Percentiles rank a stretch among this genome's conserved stretches.
Conservation (phyloP, 1,140 invertebrate species). For the Diorhabda elongata region DNA sequence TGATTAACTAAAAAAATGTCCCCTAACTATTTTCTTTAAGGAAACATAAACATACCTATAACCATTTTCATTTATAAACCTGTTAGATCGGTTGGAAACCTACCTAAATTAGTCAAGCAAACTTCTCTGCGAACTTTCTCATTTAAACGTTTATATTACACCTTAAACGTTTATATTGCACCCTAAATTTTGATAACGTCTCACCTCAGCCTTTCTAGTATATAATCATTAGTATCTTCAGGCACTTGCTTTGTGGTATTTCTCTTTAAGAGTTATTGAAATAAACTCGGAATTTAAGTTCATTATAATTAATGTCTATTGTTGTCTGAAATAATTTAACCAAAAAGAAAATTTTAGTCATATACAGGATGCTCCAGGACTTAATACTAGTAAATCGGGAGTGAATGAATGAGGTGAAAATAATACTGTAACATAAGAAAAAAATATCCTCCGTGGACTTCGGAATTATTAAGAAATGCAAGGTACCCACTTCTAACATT, state of each 20-base stretch:
- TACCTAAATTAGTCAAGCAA: slow-evolving; percentile 8
- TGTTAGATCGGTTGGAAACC: neutral
- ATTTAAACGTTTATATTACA: slow-evolving; percentile 3
- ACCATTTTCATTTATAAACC: neutral
- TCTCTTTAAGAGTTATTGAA: neutral
- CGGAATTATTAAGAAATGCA: too few species aligned
- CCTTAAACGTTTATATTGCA: slow-evolving; percentile 10
- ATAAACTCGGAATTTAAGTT: too few species aligned
- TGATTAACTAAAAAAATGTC: too few species aligned
- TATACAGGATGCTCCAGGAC: too few species aligned
- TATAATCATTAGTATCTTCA: slow-evolving; percentile 10
- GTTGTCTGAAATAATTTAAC: too few species aligned
- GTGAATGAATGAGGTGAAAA: too few species aligned
- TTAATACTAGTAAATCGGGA: too few species aligned
- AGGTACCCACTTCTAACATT: too few species aligned
- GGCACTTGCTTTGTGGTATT: neutral
- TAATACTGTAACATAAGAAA: too few species aligned
- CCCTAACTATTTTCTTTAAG: neutral
- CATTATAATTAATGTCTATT: too few species aligned
- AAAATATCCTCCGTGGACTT: too few species aligned
- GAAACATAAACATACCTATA: neutral
- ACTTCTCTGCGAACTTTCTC: slow-evolving; percentile 3
- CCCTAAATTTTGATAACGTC: slow-evolving; percentile 12
- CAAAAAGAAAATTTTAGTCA: too few species aligned
- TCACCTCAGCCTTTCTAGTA: slow-evolving; percentile 8